These are phyloP conservation scores for Hyperoodon ampullatus DNA, from an alignment of 2,113 vertebrate species.

Conservation along the genomic window DNA sequence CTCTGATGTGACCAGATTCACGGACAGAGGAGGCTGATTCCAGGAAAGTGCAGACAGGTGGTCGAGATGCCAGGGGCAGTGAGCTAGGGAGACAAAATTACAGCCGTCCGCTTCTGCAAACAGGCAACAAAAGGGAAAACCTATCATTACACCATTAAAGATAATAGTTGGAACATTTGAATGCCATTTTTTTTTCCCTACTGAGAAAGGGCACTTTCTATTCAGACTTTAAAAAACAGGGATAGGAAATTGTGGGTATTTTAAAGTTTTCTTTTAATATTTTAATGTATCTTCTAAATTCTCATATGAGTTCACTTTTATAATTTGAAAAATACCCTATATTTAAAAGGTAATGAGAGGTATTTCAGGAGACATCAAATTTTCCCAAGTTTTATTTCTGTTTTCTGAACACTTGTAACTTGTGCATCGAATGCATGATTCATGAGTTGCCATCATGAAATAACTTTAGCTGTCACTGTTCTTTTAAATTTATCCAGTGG, in stretches of 20 bases:
- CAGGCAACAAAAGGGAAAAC: neutral
- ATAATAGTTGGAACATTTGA: neutral
- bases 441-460: neutral
- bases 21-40: neutral
- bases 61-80: neutral
- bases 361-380: neutral
- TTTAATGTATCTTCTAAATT: conserved; percentile 4
- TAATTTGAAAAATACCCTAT: neutral
- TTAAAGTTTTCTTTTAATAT: conserved; percentile 3
- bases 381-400: conserved; percentile 4
- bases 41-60: neutral
- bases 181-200: neutral
- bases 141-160: neutral
- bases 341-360: neutral
- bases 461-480: neutral
- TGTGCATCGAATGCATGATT: neutral
- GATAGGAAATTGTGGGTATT: neutral
- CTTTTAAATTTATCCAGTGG: neutral
- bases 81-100: neutral
- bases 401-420: neutral
- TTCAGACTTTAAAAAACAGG: neutral
- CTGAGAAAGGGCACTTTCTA: neutral
- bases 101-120: neutral
- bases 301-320: neutral
- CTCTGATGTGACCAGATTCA: neutral